A percentile compares a stretch with the other conserved stretches of the same genome.
Conservation (phyloP, 2,888 invertebrate species). For the Drosophila affinis region DNA sequence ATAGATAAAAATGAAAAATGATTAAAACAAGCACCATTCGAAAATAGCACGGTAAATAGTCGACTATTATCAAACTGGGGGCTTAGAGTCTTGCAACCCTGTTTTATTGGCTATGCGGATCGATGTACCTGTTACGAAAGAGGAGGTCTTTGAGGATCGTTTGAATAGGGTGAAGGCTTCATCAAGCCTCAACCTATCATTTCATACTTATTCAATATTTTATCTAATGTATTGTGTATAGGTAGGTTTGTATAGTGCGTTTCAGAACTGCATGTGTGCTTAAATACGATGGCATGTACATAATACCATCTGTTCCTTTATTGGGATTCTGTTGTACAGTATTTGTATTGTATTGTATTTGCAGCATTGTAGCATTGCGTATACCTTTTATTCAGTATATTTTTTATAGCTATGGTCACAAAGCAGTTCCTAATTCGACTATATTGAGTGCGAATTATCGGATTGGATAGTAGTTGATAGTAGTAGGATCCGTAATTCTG, state of each 20-base stretch:
- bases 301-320: neutral
- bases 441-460: slow-evolving; percentile 1
- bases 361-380: neutral
- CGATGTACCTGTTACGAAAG: neutral
- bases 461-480: slow-evolving; percentile 2
- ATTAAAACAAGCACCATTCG: neutral
- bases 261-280: neutral
- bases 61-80: neutral
- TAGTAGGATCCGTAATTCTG: neutral
- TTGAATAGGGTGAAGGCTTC: slow-evolving; percentile 22
- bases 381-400: neutral
- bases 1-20: slow-evolving; percentile 2
- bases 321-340: neutral
- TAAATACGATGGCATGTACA: too few species aligned
- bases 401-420: slow-evolving; percentile 5
- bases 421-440: slow-evolving; percentile 10
- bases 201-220: slow-evolving; percentile 22
- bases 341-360: too few species aligned
- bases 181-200: slow-evolving; percentile 14
- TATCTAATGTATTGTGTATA: neutral
- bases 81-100: too few species aligned
- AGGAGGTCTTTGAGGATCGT: neutral
- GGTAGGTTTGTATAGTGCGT: neutral
- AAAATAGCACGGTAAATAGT: neutral
- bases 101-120: too few species aligned